These are phyloP conservation scores for Philereme vetulata DNA, from an alignment of 2,888 invertebrate species.

Conservation along the genomic window DNA sequence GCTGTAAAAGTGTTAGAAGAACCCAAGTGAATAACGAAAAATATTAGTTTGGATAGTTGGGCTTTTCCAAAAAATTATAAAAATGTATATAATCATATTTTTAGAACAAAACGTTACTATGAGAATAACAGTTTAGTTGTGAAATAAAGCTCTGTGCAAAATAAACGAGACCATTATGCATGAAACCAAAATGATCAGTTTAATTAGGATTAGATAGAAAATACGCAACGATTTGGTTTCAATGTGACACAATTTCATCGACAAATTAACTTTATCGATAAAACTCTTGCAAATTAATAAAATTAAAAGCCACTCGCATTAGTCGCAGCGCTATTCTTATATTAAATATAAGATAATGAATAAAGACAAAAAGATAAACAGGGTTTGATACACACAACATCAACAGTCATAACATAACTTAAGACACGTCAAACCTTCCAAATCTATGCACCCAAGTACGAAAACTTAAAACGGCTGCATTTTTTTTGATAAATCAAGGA, in stretches of 20 bases:
- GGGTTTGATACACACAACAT: conserved; percentile 16
- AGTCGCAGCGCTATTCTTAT: conserved; percentile 21
- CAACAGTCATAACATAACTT: conserved; percentile 6
- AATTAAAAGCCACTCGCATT: conserved; percentile 24
- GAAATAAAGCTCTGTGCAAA: too few relatives aligned
- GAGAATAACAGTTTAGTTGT: background rate
- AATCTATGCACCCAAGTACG: background rate
- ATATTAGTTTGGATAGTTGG: too few relatives aligned
- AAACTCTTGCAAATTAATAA: conserved; percentile 13
- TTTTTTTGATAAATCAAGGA: conserved; percentile 15
- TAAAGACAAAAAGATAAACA: conserved; percentile 6
- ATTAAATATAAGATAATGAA: background rate
- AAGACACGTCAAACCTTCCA: background rate
- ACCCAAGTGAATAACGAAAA: too few relatives aligned
- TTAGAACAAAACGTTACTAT: background rate
- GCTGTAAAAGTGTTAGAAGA: too few relatives aligned
- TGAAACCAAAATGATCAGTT: too few relatives aligned
- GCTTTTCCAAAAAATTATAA: too few relatives aligned
- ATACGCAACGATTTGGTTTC: conserved; percentile 1
- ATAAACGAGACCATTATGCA: background rate
- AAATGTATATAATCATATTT: background rate
- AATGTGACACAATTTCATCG: conserved; percentile 7
- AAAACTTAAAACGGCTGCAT: conserved; percentile 1
- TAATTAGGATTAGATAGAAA: background rate
- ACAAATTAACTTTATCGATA: conserved; percentile 9